Evolutionary conservation across 2,888 invertebrate species (phyloP), one percentile per base, ranked within the genome.

Genomic region (Oscheius sp.): DNA sequence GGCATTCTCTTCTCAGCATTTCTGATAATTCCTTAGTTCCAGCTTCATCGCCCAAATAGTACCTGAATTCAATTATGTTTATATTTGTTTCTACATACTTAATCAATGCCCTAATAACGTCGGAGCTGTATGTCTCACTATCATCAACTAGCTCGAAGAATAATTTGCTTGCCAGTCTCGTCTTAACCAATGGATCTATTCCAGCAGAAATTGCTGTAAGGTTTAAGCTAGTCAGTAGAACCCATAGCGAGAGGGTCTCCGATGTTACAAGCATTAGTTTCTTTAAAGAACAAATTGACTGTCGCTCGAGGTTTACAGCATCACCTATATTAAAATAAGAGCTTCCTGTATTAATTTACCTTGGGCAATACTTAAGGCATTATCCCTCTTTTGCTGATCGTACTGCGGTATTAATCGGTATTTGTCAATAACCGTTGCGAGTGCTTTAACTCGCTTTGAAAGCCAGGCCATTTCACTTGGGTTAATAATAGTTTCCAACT

Each of bases 231-330:
- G 92, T 92, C 3, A 96, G 89, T 65, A 96, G 92, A 87, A 93
- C 93, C 95, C 96, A 96, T 50, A 98, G 89, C 17, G 93, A 93
- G 57, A 98, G 89, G 81, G 95, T 93, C 89, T 97, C 96, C 86
- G 73, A 53, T 12, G 77, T 69, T 2, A 93, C 91, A 71, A 90
- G 91, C 88, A 89, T 74, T 52, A 89, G 74, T 4, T 84, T 86
- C 72, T 86, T 83, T 3, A 89, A 73, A 45, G 87, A 84, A 53
- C 86, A 83, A 64, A 89, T 76, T 0, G 89, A 88, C 42, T 77
- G 77, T 6, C 79, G 64, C 63, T 78, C 78, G 15, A 74, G 80
- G 10, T 77, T 71, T 1, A 68, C 66, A 6, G 80, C 83, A 42
- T 75, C 87, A 31, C 82, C 88, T 73, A 34, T 15, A 64, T 17